Percentiles rank a stretch among this genome's conserved stretches.
These are phyloP conservation scores for Trididemnum clinides DNA, from an alignment of 23 tunicate genomes.

Conservation along the genomic window DNA sequence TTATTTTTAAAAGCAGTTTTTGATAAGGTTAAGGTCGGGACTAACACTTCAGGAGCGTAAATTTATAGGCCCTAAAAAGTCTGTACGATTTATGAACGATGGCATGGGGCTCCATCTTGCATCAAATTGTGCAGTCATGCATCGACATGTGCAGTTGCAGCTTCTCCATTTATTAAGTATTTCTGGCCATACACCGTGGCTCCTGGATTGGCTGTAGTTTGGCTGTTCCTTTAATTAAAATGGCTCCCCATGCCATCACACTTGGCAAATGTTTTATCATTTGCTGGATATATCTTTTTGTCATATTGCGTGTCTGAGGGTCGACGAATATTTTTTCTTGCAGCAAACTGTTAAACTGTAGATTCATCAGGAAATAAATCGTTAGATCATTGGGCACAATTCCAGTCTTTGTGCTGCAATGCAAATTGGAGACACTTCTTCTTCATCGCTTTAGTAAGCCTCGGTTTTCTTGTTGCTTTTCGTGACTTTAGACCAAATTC, in stretches of 20 bases:
- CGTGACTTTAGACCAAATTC: too few relatives aligned
- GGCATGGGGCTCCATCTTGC: too few relatives aligned
- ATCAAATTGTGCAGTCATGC: too few relatives aligned
- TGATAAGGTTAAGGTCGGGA: neutral
- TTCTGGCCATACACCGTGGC: neutral
- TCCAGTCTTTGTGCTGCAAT: neutral
- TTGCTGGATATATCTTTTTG: neutral
- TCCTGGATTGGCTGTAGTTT: neutral
- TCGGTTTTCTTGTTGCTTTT: neutral
- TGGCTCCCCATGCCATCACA: neutral
- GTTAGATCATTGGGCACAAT: neutral
- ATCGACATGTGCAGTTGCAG: too few relatives aligned
- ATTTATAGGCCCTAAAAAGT: neutral
- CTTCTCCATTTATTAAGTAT: neutral
- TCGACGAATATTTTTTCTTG: neutral
- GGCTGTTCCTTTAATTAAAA: too few relatives aligned
- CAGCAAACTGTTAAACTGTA: neutral
- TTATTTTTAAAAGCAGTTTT: too few relatives aligned
- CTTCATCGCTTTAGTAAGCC: neutral
- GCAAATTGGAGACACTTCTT: neutral
- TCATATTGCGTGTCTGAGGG: neutral
- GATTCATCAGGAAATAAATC: neutral
- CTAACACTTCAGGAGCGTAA: neutral
- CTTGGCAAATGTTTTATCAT: neutral
- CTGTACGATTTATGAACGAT: neutral